These are phyloP conservation scores for Halyomorpha halys DNA, from an alignment of 1,140 invertebrate genomes.

Conservation along the genomic window DNA sequence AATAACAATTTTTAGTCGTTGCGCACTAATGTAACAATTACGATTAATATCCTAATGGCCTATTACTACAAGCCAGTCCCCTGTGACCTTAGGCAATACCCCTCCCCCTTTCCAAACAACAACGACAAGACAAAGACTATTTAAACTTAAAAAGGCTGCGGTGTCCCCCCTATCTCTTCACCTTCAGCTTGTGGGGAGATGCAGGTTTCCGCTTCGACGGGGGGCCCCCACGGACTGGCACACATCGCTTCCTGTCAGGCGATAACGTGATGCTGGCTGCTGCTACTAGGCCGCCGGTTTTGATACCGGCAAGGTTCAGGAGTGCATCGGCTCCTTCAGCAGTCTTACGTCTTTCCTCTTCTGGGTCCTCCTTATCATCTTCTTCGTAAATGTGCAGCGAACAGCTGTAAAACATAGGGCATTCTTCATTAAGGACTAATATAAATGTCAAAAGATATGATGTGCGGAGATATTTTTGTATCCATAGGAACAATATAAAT, in stretches of 20 bases:
- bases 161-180: slow-evolving; percentile 20
- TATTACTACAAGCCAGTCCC: too few species aligned
- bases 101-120: not conserved
- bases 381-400: slow-evolving; percentile 22
- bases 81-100: too few species aligned
- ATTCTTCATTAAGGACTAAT: too few species aligned
- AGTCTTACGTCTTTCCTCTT: slow-evolving; percentile 60
- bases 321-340: slow-evolving; percentile 64
- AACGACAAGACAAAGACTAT: not conserved
- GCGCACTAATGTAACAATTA: too few species aligned
- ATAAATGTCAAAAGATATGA: too few species aligned
- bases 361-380: slow-evolving; percentile 10
- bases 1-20: too few species aligned
- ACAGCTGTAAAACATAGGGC: slow-evolving; percentile 30
- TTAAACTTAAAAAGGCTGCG: not conserved
- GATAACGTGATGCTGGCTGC: not conserved
- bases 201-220: slow-evolving; percentile 20
- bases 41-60: too few species aligned
- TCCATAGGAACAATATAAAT: too few species aligned
- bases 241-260: slow-evolving; percentile 1
- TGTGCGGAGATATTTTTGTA: too few species aligned
- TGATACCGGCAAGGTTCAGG: slow-evolving; percentile 57
- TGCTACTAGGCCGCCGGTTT: slow-evolving; percentile 30
- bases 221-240: not conserved
- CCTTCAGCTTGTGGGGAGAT: slow-evolving; percentile 20